These are phyloP conservation scores for Drosophila yakuba DNA, from an alignment of 1,140 invertebrate genomes.

Conservation along the genomic window DNA sequence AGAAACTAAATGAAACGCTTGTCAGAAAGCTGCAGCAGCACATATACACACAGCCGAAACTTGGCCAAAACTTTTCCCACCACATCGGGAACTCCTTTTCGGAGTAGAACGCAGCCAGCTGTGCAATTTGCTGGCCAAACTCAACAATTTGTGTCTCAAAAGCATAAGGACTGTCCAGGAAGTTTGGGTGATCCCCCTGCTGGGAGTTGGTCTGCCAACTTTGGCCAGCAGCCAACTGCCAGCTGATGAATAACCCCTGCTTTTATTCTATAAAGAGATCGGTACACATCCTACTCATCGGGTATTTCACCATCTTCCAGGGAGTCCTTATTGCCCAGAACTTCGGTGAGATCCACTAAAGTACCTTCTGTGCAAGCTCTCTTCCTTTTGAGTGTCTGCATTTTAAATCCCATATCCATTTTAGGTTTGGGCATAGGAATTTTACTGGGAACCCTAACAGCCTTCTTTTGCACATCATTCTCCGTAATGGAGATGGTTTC, in stretches of 20 bases:
- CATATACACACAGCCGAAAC: conserved; percentile 4
- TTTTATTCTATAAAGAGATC: background rate
- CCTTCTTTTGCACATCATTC: background rate
- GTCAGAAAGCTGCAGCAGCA: conserved; percentile 35
- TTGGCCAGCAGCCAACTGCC: conserved; percentile 5
- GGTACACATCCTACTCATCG: conserved; percentile 13
- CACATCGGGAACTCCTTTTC: background rate
- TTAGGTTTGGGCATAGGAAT: background rate
- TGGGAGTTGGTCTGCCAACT: conserved; percentile 46
- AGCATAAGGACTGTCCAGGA: conserved; percentile 39
- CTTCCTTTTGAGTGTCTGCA: background rate
- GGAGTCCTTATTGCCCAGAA: too few relatives aligned
- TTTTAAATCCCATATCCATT: background rate
- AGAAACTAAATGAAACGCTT: conserved; percentile 75
- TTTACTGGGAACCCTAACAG: background rate
- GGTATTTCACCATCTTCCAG: conserved; percentile 44
- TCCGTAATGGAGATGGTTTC: background rate
- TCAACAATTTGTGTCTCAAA: conserved; percentile 70
- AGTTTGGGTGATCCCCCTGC: conserved; percentile 39
- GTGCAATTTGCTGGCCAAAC: conserved; percentile 74
- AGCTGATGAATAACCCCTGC: conserved; percentile 42
- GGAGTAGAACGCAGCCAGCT: conserved; percentile 52
- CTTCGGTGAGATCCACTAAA: background rate
- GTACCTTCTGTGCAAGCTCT: too few relatives aligned
- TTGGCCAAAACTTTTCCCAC: conserved; percentile 49